Conservation (phyloP, 2,888 invertebrate genomes). For the Drosophila anomalata region DNA sequence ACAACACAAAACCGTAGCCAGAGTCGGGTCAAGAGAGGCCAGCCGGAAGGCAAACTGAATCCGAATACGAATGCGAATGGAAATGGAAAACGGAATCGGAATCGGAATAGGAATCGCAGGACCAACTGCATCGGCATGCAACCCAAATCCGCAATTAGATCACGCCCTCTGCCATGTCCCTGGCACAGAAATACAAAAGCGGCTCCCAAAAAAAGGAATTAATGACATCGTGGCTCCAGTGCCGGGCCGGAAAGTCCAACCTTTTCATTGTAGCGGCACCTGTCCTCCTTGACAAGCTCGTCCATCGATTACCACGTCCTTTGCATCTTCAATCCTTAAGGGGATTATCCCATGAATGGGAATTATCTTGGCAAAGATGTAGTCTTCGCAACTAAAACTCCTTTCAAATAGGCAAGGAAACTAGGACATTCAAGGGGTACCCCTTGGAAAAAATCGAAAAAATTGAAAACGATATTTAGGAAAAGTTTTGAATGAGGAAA, state of each 20-base stretch:
- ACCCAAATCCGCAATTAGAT: constrained; percentile 41
- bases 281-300: neutral
- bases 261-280: neutral
- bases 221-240: neutral
- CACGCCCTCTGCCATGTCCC: constrained; percentile 16
- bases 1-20: neutral
- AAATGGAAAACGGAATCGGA: neutral
- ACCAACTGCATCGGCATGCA: constrained; percentile 37
- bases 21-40: constrained; percentile 26
- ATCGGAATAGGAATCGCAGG: neutral
- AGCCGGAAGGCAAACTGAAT: constrained; percentile 7
- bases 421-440: too few species aligned
- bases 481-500: too few species aligned
- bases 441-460: too few species aligned
- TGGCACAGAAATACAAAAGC: constrained; percentile 17
- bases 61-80: neutral
- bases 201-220: neutral
- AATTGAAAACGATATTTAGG: too few species aligned
- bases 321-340: neutral
- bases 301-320: neutral
- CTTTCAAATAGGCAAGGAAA: too few species aligned
- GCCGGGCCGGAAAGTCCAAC: neutral
- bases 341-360: neutral
- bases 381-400: too few species aligned
- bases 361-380: neutral